phyloP scores from a whole-genome alignment of 2,888 invertebrate species.

The Scrobipalpa costella region DNA sequence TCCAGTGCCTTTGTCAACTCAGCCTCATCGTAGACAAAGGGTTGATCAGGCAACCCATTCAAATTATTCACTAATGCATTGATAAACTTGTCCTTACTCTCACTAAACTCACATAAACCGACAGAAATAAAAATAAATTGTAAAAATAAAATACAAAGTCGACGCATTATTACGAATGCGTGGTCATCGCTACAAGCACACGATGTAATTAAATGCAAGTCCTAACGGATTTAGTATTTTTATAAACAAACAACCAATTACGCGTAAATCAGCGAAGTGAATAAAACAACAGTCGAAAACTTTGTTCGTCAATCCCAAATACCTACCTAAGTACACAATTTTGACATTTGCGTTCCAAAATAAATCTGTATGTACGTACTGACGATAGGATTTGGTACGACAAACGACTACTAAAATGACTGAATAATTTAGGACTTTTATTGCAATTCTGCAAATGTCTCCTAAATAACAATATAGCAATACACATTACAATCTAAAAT shows the following conservation, averaged over 20 bases:
- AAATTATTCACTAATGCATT: conserved; percentile 70
- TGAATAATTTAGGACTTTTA: no score
- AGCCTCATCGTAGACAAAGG: conserved; percentile 70
- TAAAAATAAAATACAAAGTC: conserved; percentile 43
- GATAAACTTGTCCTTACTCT: conserved; percentile 53
- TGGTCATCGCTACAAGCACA: conserved; percentile 50
- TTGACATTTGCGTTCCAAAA: no score
- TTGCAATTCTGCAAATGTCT: no score
- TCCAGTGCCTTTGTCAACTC: conserved; percentile 38
- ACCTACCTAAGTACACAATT: no score
- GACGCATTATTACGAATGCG: conserved; percentile 50
- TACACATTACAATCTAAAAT: no score
- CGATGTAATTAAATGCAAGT: conserved; percentile 7
- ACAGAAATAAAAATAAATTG: conserved; percentile 43
- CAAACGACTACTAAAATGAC: no score
- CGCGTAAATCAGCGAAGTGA: conserved; percentile 14
- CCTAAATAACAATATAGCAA: no score
- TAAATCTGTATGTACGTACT: no score
- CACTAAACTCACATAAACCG: conserved; percentile 55
- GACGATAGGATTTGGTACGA: no score
- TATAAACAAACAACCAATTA: conserved; percentile 11
- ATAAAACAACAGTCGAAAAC: not conserved
- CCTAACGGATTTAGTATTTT: not conserved
- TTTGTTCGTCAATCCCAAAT: not conserved
- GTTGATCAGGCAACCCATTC: conserved; percentile 70